Percentiles rank a stretch among this genome's conserved stretches.
Conservation (phyloP, 2,797 vertebrate genomes). For the Phrynocephalus forsythii region DNA sequence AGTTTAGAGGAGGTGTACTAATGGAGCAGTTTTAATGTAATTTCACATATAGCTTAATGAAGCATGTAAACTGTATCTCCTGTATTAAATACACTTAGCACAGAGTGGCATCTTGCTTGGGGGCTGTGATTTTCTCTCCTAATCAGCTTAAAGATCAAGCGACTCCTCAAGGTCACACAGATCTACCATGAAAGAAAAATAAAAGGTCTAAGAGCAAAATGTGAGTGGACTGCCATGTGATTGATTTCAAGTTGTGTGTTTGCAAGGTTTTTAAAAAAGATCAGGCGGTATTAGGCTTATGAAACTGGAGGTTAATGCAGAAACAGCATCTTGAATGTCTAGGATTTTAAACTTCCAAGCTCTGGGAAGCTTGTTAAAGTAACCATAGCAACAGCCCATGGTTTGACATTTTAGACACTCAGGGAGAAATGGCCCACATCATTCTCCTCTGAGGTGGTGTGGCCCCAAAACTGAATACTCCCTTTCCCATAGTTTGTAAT, state of each 20-base stretch:
- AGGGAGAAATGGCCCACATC: background rate
- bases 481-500: background rate
- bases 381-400: background rate
- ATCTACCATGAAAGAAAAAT: slow-evolving; percentile 55
- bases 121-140: slow-evolving; percentile 57
- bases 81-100: slow-evolving; percentile 77
- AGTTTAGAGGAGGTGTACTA: slow-evolving; percentile 69
- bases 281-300: background rate
- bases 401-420: background rate
- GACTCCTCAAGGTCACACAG: slow-evolving; percentile 76
- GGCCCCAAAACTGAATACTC: background rate
- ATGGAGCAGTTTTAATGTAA: slow-evolving; percentile 78
- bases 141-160: slow-evolving; percentile 73
- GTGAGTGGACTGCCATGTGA: slow-evolving; percentile 18
- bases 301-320: background rate
- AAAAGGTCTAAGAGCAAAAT: slow-evolving; percentile 59
- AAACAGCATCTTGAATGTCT: background rate
- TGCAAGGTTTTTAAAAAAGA: background rate
- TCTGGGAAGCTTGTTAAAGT: background rate
- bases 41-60: slow-evolving; percentile 84
- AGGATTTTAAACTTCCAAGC: background rate
- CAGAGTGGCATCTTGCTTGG: slow-evolving; percentile 71
- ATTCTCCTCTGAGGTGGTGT: background rate
- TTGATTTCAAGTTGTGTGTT: background rate
- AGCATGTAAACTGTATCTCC: slow-evolving; percentile 74